Evolutionary conservation across 1,140 invertebrate genomes (phyloP).

Genomic region (Luehdorfia chinensis): DNA sequence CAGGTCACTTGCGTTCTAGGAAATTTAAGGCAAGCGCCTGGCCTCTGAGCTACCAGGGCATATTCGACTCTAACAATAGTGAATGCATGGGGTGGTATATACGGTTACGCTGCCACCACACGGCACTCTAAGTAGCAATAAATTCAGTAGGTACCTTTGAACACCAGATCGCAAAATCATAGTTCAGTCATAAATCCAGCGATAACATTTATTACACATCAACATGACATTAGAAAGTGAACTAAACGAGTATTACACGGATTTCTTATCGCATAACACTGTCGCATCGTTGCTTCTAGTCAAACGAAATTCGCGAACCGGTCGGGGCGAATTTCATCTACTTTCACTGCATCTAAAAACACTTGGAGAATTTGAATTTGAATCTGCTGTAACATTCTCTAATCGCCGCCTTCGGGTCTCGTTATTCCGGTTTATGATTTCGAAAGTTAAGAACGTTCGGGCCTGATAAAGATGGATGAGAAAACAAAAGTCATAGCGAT

Average conservation of each 20-base stretch:
- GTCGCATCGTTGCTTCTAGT: too few species aligned
- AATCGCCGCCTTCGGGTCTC: slow-evolving; percentile 31
- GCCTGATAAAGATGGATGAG: slow-evolving; percentile 11
- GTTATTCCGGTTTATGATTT: slow-evolving; percentile 48
- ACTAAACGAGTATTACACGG: neutral
- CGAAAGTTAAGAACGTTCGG: slow-evolving; percentile 41
- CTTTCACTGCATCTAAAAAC: slow-evolving; percentile 31
- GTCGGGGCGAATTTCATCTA: slow-evolving; percentile 26
- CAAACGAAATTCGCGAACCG: slow-evolving; percentile 25
- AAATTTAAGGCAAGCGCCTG: too few species aligned
- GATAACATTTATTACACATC: neutral
- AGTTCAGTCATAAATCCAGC: too few species aligned
- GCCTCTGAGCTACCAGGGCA: too few species aligned
- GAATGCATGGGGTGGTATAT: too few species aligned
- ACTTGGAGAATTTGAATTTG: too few species aligned
- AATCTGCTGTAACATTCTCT: slow-evolving; percentile 26
- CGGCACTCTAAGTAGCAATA: neutral
- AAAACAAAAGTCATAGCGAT: slow-evolving; percentile 4
- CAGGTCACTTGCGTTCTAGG: too few species aligned
- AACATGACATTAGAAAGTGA: slow-evolving; percentile 31
- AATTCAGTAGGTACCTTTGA: too few species aligned
- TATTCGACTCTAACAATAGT: too few species aligned
- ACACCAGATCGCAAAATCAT: too few species aligned
- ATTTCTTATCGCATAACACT: neutral
- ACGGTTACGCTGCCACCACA: too few species aligned